Evolutionary conservation across 2,797 vertebrate species (phyloP).

Genomic region (Lophura swinhoii): DNA sequence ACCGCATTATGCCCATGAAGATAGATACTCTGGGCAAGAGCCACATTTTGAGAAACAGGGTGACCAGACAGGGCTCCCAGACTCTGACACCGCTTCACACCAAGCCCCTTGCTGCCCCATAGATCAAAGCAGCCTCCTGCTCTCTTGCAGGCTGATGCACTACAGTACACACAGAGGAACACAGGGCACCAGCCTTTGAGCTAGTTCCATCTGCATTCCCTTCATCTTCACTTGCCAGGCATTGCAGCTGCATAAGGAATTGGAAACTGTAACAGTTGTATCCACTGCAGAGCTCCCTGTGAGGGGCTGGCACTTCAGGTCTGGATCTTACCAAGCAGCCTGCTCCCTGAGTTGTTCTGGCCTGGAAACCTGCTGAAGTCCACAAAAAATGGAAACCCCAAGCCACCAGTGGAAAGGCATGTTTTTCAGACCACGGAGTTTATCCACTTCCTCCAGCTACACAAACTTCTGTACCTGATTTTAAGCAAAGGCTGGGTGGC

Average conservation of each 20-base stretch:
- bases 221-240: neutral
- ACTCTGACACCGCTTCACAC: neutral
- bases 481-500: neutral
- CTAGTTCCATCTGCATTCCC: neutral
- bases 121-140: slow-evolving; percentile 41
- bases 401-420: neutral
- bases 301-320: neutral
- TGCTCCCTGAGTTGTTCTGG: neutral
- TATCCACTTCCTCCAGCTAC: neutral
- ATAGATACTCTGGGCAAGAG: neutral
- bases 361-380: neutral
- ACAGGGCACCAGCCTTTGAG: neutral
- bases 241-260: neutral
- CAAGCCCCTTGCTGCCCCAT: neutral
- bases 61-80: neutral
- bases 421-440: neutral
- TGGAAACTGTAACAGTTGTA: neutral
- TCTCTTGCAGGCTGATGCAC: neutral
- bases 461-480: neutral
- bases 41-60: rapidly evolving
- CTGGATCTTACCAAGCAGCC: neutral
- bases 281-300: neutral
- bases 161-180: neutral
- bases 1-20: neutral
- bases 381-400: rapidly evolving